phyloP scores from a whole-genome alignment of 2,113 vertebrate species.

The Muntiacus muntjak region DNA sequence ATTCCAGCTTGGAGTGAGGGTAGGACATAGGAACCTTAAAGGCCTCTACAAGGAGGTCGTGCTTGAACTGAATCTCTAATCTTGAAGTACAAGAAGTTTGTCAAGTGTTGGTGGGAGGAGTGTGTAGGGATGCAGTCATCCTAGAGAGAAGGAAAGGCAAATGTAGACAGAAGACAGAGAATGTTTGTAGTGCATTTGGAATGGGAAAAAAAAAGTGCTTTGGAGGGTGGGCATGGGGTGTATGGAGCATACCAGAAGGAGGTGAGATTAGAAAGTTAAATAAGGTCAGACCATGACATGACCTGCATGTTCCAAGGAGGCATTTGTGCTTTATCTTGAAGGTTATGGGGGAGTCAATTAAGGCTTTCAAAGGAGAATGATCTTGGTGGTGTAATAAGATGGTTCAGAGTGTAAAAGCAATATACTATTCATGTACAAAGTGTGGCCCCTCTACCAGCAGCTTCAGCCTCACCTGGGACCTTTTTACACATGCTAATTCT shows the following conservation, averaged over 20 bases:
- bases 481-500: neutral
- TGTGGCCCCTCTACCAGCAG: neutral
- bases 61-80: neutral
- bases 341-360: neutral
- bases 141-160: neutral
- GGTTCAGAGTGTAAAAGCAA: neutral
- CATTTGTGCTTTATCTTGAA: slow-evolving; percentile 42
- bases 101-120: neutral
- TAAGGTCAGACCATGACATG: slow-evolving; percentile 5
- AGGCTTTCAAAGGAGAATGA: slow-evolving; percentile 27
- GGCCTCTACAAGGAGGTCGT: neutral
- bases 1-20: neutral
- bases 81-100: slow-evolving; percentile 14
- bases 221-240: neutral
- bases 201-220: slow-evolving; percentile 1
- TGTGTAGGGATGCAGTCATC: neutral
- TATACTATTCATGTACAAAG: neutral
- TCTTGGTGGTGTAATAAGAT: neutral
- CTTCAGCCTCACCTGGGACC: neutral
- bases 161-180: neutral
- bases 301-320: slow-evolving; percentile 12
- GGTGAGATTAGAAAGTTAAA: slow-evolving; percentile 37
- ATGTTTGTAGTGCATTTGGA: neutral
- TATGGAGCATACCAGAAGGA: slow-evolving; percentile 13
- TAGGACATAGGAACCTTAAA: neutral